Evolutionary conservation across 2,797 vertebrate species (phyloP).

Genomic region (Gymnopithys bicolor): DNA sequence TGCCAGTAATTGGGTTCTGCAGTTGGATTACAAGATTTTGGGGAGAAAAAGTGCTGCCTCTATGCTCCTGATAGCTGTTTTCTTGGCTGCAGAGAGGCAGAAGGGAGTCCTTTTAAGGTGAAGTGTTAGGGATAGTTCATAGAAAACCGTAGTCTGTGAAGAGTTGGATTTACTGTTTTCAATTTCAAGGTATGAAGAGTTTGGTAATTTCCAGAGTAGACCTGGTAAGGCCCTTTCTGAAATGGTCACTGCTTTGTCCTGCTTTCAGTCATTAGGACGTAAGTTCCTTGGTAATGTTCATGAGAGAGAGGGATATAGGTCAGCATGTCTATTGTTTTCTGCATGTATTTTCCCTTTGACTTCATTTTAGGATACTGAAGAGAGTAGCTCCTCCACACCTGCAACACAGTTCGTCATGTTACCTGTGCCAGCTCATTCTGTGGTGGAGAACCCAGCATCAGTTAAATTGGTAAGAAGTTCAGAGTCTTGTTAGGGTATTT

Average conservation of each 20-base stretch:
- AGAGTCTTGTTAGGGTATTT: not conserved
- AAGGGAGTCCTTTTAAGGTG: not conserved
- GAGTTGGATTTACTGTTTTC: not conserved
- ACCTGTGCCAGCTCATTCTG: conserved; percentile 83
- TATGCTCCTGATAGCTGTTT: not conserved
- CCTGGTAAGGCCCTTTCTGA: not conserved
- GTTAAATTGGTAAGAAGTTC: conserved; percentile 90
- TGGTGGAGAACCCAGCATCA: conserved; percentile 83
- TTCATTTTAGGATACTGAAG: conserved; percentile 82
- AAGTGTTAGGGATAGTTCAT: not conserved
- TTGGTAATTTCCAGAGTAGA: not conserved
- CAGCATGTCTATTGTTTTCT: not conserved
- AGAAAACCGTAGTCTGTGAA: not conserved
- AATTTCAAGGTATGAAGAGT: not conserved
- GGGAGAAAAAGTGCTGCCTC: not conserved
- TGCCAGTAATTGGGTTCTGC: not conserved
- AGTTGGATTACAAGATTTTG: not conserved
- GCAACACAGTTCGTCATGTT: conserved; percentile 89
- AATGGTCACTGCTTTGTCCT: not conserved
- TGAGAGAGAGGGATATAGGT: not conserved
- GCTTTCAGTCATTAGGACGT: not conserved
- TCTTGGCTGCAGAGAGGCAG: not conserved
- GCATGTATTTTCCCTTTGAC: not conserved
- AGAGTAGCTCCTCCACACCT: conserved; percentile 79
- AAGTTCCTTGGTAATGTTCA: not conserved